These are phyloP conservation scores for Protodeltote pygarga DNA, from an alignment of 2,888 invertebrate genomes.

Conservation along the genomic window DNA sequence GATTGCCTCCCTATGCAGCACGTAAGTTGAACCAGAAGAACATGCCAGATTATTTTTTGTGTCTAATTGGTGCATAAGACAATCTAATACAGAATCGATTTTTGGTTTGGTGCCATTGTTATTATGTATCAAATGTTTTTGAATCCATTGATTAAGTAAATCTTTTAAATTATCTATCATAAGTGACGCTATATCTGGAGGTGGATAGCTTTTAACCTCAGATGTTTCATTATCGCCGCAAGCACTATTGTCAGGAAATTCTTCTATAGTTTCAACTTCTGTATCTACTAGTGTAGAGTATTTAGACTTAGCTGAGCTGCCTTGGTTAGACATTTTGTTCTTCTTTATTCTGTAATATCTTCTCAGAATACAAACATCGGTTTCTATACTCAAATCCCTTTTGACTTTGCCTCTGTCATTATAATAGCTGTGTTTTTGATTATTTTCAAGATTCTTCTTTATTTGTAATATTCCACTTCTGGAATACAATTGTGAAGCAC, in stretches of 20 bases:
- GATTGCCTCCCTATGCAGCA: constrained; percentile 54
- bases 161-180: constrained; percentile 70
- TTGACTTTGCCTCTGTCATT: constrained; percentile 59
- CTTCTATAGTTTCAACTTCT: constrained; percentile 58
- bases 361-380: constrained; percentile 71
- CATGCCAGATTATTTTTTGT: constrained; percentile 30
- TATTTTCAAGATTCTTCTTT: constrained; percentile 57
- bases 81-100: constrained; percentile 64
- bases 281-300: constrained; percentile 58
- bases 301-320: constrained; percentile 57
- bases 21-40: constrained; percentile 65
- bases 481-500: constrained; percentile 56
- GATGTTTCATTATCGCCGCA: constrained; percentile 64
- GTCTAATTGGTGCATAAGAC: constrained; percentile 61
- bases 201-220: constrained; percentile 36
- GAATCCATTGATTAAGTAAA: constrained; percentile 68
- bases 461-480: constrained; percentile 57
- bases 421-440: constrained; percentile 51
- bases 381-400: constrained; percentile 75
- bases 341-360: constrained; percentile 64
- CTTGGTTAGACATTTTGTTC: constrained; percentile 51
- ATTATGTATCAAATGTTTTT: constrained; percentile 62
- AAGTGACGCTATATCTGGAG: constrained; percentile 60
- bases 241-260: constrained; percentile 59
- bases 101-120: constrained; percentile 62